Evolutionary conservation across 2,113 vertebrate species (phyloP).

Genomic region (Clarias batrachus): DNA sequence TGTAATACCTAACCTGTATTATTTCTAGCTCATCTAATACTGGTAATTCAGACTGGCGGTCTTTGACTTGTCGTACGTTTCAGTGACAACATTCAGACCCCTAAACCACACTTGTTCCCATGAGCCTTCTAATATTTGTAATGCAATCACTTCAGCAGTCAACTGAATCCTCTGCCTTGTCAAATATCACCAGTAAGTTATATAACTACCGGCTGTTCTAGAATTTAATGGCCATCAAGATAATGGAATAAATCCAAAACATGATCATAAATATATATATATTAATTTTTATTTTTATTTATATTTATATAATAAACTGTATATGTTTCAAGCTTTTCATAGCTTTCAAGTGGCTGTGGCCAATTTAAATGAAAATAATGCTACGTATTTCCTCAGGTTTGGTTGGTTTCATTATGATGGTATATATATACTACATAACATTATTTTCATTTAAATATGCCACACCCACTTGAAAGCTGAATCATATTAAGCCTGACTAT

Average conservation of each 20-base stretch:
- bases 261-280: not conserved
- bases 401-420: too few species aligned
- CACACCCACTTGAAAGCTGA: not conserved
- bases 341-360: too few species aligned
- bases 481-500: constrained; percentile 54
- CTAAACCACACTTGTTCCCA: constrained; percentile 18
- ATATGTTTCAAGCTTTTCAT: too few species aligned
- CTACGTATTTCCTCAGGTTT: too few species aligned
- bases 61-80: not conserved
- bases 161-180: constrained; percentile 18
- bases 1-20: not conserved
- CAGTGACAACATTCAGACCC: constrained; percentile 2
- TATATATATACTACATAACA: not conserved
- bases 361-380: too few species aligned
- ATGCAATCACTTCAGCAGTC: constrained; percentile 37
- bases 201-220: constrained; percentile 39
- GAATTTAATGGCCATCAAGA: constrained; percentile 18
- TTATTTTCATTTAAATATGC: not conserved
- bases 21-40: not conserved
- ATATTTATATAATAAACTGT: too few species aligned
- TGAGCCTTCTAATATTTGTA: constrained; percentile 15
- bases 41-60: not conserved
- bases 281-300: too few species aligned
- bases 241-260: not conserved
- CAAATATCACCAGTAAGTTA: constrained; percentile 34